These are phyloP conservation scores for Caranx ignobilis DNA, from an alignment of 2,113 vertebrate species.

Conservation along the genomic window DNA sequence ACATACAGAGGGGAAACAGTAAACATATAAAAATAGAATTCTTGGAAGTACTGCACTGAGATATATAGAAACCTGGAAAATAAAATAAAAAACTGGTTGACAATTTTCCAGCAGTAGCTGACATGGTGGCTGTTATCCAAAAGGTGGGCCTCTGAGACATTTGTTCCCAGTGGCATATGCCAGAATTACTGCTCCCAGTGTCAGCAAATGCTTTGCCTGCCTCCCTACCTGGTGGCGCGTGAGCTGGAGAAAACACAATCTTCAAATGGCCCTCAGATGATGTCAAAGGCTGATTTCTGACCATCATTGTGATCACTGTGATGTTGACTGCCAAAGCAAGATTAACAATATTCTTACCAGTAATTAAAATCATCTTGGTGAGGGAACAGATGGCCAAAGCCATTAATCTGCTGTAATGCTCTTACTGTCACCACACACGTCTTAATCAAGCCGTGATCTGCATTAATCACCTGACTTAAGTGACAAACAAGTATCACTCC, in stretches of 20 bases:
- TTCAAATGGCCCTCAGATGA: slow-evolving; percentile 40
- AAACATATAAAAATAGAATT: neutral
- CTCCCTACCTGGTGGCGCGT: slow-evolving; percentile 52
- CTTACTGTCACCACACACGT: slow-evolving; percentile 81
- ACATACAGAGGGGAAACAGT: neutral
- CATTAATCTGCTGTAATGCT: slow-evolving; percentile 80
- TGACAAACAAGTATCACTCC: slow-evolving; percentile 82
- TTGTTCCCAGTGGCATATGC: slow-evolving; percentile 80
- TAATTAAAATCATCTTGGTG: slow-evolving; percentile 82
- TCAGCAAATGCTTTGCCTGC: slow-evolving; percentile 74
- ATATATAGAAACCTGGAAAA: neutral
- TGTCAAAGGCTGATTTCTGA: slow-evolving; percentile 61
- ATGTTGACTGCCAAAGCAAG: slow-evolving; percentile 53
- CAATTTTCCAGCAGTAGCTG: slow-evolving; percentile 44
- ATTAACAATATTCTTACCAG: slow-evolving; percentile 75
- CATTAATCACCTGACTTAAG: slow-evolving; percentile 83
- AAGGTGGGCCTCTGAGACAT: slow-evolving; percentile 78
- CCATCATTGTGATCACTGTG: slow-evolving; percentile 42
- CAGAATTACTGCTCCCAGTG: slow-evolving; percentile 73
- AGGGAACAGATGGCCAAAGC: slow-evolving; percentile 81
- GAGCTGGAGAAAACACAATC: slow-evolving; percentile 23
- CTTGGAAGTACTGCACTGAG: neutral
- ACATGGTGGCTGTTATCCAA: slow-evolving; percentile 63
- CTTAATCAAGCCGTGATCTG: slow-evolving; percentile 84
- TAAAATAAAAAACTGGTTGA: neutral